Percentiles rank a stretch among this genome's conserved stretches.
phyloP scores from a whole-genome alignment of 2,888 invertebrate species.

The Eubasilissa splendida region DNA sequence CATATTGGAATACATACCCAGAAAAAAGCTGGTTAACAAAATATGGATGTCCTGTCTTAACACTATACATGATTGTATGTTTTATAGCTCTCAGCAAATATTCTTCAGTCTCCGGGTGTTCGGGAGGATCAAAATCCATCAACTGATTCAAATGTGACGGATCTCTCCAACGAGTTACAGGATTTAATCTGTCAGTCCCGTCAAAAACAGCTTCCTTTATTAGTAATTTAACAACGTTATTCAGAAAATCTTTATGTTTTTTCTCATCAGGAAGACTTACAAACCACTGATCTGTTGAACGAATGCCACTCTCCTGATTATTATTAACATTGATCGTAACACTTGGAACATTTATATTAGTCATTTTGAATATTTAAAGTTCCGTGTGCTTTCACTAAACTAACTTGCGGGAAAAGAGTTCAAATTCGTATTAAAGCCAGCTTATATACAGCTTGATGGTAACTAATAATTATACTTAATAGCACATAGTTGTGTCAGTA shows the following conservation, averaged over 20 bases:
- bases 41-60: conserved; percentile 74
- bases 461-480: conserved; percentile 11
- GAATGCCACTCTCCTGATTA: neutral
- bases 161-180: conserved; percentile 71
- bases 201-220: conserved; percentile 66
- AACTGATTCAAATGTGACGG: conserved; percentile 67
- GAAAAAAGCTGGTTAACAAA: conserved; percentile 74
- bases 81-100: conserved; percentile 66
- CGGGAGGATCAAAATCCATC: conserved; percentile 65
- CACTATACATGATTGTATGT: conserved; percentile 71
- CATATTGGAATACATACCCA: conserved; percentile 63
- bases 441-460: conserved; percentile 5
- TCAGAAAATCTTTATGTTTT: conserved; percentile 65
- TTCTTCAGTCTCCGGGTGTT: conserved; percentile 65
- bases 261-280: conserved; percentile 62
- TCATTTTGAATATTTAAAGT: conserved; percentile 16
- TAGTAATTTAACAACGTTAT: conserved; percentile 64
- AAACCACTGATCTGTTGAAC: conserved; percentile 47
- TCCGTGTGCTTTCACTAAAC: neutral
- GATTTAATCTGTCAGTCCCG: conserved; percentile 63
- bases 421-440: neutral
- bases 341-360: neutral
- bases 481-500: conserved; percentile 1
- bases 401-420: conserved; percentile 8
- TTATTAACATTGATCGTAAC: conserved; percentile 8